Evolutionary conservation across 2,888 invertebrate species (phyloP).

Genomic region (Cetonia aurata): DNA sequence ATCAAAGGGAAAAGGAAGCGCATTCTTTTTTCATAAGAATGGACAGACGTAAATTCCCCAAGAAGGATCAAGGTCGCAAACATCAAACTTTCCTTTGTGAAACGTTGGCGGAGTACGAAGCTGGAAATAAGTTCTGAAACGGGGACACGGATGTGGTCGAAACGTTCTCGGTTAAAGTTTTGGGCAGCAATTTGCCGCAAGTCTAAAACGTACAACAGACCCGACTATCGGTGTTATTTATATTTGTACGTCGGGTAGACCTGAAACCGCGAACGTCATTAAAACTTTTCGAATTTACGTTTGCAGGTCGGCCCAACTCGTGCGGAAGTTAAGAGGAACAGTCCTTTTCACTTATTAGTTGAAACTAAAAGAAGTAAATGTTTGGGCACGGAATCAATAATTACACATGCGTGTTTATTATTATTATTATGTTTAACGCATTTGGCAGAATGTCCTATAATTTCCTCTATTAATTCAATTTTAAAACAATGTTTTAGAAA

Average conservation of each 20-base stretch:
- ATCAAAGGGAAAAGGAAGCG: too few species aligned
- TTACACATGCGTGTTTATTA: not conserved
- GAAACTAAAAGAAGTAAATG: not conserved
- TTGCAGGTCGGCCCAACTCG: constrained; percentile 5
- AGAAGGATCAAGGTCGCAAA: not conserved
- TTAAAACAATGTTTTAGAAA: too few species aligned
- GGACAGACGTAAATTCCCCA: too few species aligned
- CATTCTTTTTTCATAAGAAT: too few species aligned
- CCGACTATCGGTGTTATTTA: constrained; percentile 15
- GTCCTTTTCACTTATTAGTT: not conserved
- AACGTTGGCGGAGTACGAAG: not conserved
- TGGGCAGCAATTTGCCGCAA: constrained; percentile 4
- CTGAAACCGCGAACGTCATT: constrained; percentile 13
- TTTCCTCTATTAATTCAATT: too few species aligned
- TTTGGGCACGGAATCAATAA: not conserved
- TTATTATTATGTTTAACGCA: too few species aligned
- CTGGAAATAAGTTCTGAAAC: constrained; percentile 5
- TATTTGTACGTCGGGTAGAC: constrained; percentile 8
- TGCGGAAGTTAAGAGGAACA: not conserved
- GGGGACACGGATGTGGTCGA: not conserved
- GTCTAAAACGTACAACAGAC: constrained; percentile 10
- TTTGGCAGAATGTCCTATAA: too few species aligned
- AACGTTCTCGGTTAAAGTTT: constrained; percentile 4
- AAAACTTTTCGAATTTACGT: constrained; percentile 21
- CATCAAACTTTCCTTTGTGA: not conserved